These are phyloP conservation scores for Cephus pulcher DNA, from an alignment of 2,888 invertebrate genomes.

Conservation along the genomic window DNA sequence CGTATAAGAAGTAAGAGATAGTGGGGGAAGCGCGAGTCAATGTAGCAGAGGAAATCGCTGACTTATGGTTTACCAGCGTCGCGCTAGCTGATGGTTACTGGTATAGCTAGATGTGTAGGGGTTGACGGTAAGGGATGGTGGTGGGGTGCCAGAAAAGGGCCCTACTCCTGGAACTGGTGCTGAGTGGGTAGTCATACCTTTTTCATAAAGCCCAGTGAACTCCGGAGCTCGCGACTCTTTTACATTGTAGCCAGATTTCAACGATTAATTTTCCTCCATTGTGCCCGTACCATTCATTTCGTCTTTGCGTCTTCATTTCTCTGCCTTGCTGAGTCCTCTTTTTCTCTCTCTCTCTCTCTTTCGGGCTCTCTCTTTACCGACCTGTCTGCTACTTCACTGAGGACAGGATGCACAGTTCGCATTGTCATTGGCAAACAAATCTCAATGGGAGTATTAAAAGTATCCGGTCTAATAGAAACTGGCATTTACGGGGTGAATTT, in stretches of 20 bases:
- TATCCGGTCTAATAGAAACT: slow-evolving; percentile 62
- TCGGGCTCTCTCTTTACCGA: slow-evolving; percentile 16
- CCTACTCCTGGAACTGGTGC: too few relatives aligned
- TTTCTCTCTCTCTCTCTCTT: slow-evolving; percentile 4
- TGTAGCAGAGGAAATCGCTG: slow-evolving; percentile 66
- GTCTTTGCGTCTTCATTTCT: slow-evolving; percentile 11
- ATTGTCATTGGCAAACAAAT: slow-evolving; percentile 65
- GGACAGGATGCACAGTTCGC: slow-evolving; percentile 47
- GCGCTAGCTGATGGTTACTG: not conserved
- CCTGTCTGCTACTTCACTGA: slow-evolving; percentile 9
- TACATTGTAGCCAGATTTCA: slow-evolving; percentile 64
- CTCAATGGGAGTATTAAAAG: slow-evolving; percentile 64
- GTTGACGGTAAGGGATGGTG: too few relatives aligned
- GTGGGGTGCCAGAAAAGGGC: too few relatives aligned
- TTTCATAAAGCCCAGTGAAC: slow-evolving; percentile 56
- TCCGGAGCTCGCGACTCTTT: slow-evolving; percentile 58
- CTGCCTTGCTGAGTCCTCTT: slow-evolving; percentile 14
- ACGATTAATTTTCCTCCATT: slow-evolving; percentile 65
- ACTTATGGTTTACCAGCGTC: slow-evolving; percentile 58
- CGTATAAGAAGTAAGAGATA: too few relatives aligned
- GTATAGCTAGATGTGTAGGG: too few relatives aligned
- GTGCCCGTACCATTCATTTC: slow-evolving; percentile 34
- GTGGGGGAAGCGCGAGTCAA: slow-evolving; percentile 48
- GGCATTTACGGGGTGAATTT: not conserved
- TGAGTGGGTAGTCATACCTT: slow-evolving; percentile 54